These are phyloP conservation scores for Porites lobata DNA, from an alignment of 92 coral and sea anemone species.

Conservation along the genomic window DNA sequence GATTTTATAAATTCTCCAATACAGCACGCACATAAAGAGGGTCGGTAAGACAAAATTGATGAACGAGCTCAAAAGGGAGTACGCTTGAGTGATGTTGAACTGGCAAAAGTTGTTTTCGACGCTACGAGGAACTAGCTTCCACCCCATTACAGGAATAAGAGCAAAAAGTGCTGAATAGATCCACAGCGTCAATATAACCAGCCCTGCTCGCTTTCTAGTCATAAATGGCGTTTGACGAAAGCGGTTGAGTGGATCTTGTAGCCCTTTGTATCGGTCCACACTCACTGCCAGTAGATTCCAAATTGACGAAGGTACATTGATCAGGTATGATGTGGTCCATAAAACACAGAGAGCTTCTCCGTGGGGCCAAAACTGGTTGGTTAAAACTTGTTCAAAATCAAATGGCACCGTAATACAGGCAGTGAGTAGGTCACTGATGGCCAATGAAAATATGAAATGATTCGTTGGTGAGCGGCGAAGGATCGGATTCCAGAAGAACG, in stretches of 20 bases:
- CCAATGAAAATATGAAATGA: constrained; percentile 88
- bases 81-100: constrained; percentile 80
- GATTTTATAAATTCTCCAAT: constrained; percentile 80
- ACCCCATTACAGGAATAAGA: constrained; percentile 87
- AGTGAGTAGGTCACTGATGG: constrained; percentile 90
- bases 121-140: constrained; percentile 76
- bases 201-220: constrained; percentile 83
- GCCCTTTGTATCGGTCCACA: constrained; percentile 92
- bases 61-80: constrained; percentile 84
- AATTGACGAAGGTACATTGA: constrained; percentile 95
- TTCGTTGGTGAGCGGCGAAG: constrained; percentile 86
- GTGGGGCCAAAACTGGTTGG: constrained; percentile 76
- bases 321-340: constrained; percentile 90
- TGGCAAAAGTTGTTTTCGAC: constrained; percentile 39
- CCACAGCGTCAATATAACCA: constrained; percentile 81
- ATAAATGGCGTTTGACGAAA: constrained; percentile 87
- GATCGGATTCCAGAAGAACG: constrained; percentile 72
- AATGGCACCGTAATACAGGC: constrained; percentile 87
- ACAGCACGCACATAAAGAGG: constrained; percentile 78
- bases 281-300: constrained; percentile 90
- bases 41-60: constrained; percentile 90
- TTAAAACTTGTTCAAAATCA: constrained; percentile 83
- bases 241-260: constrained; percentile 84
- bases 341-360: constrained; percentile 75
- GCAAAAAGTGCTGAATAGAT: constrained; percentile 88